phyloP scores from a whole-genome alignment of 2,113 vertebrate genomes.

The Oreocharis arfaki region DNA sequence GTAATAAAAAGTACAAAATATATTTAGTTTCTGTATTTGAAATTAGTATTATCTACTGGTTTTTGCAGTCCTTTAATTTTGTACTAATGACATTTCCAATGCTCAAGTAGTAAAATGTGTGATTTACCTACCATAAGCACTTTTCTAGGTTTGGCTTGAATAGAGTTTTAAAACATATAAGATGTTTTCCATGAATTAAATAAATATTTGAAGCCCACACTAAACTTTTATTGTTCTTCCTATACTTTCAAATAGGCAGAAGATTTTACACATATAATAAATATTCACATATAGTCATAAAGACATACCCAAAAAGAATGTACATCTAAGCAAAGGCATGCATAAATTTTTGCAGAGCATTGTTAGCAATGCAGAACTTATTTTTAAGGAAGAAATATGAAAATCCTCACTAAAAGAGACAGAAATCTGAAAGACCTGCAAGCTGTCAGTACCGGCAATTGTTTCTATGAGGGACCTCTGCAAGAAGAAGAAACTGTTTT shows the following conservation, averaged over 20 bases:
- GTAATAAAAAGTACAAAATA: slow-evolving; percentile 74
- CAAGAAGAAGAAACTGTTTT: neutral
- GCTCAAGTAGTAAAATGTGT: slow-evolving; percentile 66
- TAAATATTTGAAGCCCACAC: slow-evolving; percentile 57
- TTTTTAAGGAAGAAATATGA: neutral
- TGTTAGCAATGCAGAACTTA: neutral
- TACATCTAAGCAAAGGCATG: neutral
- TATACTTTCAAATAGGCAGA: neutral
- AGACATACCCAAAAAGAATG: neutral
- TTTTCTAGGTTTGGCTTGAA: slow-evolving; percentile 66
- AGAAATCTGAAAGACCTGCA: neutral
- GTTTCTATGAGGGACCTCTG: neutral
- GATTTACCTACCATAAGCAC: slow-evolving; percentile 70
- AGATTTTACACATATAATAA: neutral
- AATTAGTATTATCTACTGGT: slow-evolving; percentile 75
- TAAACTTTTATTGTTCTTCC: slow-evolving; percentile 56
- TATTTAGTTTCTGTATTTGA: slow-evolving; percentile 71
- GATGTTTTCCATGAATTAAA: slow-evolving; percentile 66
- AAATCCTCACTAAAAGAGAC: neutral
- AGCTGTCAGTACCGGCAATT: neutral
- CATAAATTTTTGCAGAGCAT: neutral
- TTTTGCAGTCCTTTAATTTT: slow-evolving; percentile 72
- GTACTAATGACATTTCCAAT: slow-evolving; percentile 66
- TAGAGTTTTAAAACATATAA: slow-evolving; percentile 66
- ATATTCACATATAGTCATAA: neutral